phyloP scores from a whole-genome alignment of 1,140 invertebrate species.

The Hermatobates lingyangjiaoensis region DNA sequence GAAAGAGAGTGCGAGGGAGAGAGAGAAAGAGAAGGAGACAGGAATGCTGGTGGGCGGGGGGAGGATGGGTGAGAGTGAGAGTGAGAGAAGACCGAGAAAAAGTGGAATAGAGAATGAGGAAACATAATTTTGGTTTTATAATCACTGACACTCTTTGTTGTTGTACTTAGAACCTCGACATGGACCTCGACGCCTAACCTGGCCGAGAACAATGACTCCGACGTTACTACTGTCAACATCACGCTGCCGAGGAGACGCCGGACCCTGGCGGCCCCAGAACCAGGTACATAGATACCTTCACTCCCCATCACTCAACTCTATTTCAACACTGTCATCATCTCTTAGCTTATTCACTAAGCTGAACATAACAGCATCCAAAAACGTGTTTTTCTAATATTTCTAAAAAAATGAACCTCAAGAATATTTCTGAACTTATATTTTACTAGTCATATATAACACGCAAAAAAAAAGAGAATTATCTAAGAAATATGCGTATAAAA shows the following conservation, averaged over 20 bases:
- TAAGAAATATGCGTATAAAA: too few species aligned
- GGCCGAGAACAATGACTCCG: conserved; percentile 31
- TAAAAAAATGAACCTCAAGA: background rate
- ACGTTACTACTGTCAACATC: conserved; percentile 35
- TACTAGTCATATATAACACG: too few species aligned
- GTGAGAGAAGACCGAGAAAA: background rate
- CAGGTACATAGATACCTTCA: too few species aligned
- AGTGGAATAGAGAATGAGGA: background rate
- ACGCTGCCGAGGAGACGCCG: conserved; percentile 38
- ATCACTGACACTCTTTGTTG: conserved; percentile 5
- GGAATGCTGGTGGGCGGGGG: background rate
- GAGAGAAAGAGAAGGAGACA: background rate
- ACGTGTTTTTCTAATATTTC: background rate
- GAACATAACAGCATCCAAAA: conserved; percentile 1
- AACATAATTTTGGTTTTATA: background rate
- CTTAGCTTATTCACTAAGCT: too few species aligned
- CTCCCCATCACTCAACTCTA: too few species aligned
- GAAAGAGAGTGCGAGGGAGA: too few species aligned
- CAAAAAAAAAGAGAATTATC: too few species aligned
- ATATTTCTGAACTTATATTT: too few species aligned
- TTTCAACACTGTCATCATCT: too few species aligned
- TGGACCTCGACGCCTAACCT: conserved; percentile 56
- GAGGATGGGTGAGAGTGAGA: background rate
- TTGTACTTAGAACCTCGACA: conserved; percentile 24
- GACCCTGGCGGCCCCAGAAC: too few species aligned